phyloP scores from a whole-genome alignment of 2,888 invertebrate species.

The Lithophane leautieri region DNA sequence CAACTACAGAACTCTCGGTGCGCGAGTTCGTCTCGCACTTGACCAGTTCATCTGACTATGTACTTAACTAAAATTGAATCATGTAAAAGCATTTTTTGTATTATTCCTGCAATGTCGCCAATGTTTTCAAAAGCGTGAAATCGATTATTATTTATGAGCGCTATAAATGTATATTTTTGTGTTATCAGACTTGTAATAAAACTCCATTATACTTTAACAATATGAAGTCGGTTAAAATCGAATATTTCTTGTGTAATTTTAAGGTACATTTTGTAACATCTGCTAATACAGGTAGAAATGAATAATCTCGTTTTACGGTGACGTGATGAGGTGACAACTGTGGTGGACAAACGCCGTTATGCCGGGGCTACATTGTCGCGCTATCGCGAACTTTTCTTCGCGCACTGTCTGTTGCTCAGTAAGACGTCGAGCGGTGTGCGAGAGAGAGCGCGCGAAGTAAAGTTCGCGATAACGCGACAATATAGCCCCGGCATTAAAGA shows the following conservation, averaged over 20 bases:
- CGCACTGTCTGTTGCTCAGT: too few species aligned
- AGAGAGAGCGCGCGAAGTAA: too few species aligned
- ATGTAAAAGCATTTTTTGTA: not conserved
- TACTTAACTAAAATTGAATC: not conserved
- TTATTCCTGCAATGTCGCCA: not conserved
- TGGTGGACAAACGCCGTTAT: not conserved
- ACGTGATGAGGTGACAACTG: too few species aligned
- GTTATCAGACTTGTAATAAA: not conserved
- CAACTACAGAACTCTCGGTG: not conserved
- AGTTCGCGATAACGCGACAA: too few species aligned
- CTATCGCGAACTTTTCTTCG: too few species aligned
- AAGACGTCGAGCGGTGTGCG: too few species aligned
- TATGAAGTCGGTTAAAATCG: not conserved
- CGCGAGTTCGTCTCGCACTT: not conserved
- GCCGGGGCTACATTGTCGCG: too few species aligned
- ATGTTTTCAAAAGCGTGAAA: slow-evolving; percentile 4
- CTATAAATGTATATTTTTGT: not conserved
- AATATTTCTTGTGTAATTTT: not conserved
- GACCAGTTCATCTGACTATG: not conserved
- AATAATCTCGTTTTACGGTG: not conserved
- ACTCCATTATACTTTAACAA: not conserved
- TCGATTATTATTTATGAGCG: not conserved
- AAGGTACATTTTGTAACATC: not conserved
- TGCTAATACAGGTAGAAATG: not conserved
- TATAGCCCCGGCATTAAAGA: too few species aligned